Percentiles rank a stretch among this genome's conserved stretches.
phyloP scores from a whole-genome alignment of 2,113 vertebrate genomes.

The Ptyas mucosa region DNA sequence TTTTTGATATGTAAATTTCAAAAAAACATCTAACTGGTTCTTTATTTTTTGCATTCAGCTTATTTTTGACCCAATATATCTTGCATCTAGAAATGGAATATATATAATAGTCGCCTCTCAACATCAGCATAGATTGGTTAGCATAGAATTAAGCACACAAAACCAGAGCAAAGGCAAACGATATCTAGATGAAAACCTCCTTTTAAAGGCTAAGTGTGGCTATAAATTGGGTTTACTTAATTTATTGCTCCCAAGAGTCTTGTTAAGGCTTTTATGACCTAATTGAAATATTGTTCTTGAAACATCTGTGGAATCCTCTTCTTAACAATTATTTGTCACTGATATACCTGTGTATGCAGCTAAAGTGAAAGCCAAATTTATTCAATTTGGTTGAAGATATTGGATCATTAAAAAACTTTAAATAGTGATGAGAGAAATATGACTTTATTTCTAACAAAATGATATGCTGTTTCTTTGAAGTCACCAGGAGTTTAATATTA shows the following conservation, averaged over 20 bases:
- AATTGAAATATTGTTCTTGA: slow-evolving; percentile 9
- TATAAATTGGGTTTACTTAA: slow-evolving; percentile 5
- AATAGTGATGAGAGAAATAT: neutral
- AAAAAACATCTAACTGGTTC: neutral
- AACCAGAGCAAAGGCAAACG: neutral
- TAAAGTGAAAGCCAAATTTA: neutral
- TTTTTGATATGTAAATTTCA: neutral
- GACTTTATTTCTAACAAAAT: neutral
- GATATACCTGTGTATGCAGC: neutral
- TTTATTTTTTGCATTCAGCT: neutral
- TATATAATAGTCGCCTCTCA: neutral
- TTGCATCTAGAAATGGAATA: neutral
- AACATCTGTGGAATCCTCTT: neutral
- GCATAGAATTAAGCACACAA: neutral
- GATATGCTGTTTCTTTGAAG: neutral
- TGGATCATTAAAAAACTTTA: neutral
- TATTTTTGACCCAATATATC: neutral
- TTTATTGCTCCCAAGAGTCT: neutral
- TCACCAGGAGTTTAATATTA: neutral
- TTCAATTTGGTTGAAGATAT: neutral
- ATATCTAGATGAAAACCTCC: neutral
- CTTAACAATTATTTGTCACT: neutral
- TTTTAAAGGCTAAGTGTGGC: neutral
- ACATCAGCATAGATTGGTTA: neutral
- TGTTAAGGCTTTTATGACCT: neutral